Percentiles rank a stretch among this genome's conserved stretches.
Conservation (phyloP, 2,113 vertebrate species). For the Percopsis transmontana region DNA sequence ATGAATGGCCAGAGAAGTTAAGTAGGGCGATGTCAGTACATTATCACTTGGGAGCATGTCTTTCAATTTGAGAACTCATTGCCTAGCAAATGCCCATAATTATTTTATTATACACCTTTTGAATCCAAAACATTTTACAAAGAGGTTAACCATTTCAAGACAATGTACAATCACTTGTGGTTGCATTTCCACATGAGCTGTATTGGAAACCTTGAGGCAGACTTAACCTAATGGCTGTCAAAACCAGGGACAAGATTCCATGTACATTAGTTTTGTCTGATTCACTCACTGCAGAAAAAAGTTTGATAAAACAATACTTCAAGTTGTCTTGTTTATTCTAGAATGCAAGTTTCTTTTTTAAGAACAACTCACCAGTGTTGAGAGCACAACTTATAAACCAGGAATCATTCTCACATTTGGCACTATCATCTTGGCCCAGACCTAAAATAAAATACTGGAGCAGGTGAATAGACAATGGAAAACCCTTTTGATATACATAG, state of each 20-base stretch:
- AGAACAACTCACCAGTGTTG: conserved; percentile 8
- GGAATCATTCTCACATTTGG: conserved; percentile 59
- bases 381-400: conserved; percentile 10
- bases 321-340: conserved; percentile 17
- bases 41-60: background rate
- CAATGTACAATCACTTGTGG: conserved; percentile 24
- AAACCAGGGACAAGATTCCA: conserved; percentile 1
- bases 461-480: conserved; percentile 16
- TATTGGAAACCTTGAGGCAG: conserved; percentile 12
- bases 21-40: no score
- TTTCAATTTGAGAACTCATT: background rate
- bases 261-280: background rate
- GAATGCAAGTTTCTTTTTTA: conserved; percentile 31
- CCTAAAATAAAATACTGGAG: conserved; percentile 44
- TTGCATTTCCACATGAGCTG: conserved; percentile 4
- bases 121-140: conserved; percentile 17
- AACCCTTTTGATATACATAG: background rate
- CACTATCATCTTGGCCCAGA: conserved; percentile 52
- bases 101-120: no score
- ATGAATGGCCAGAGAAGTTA: background rate
- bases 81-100: background rate
- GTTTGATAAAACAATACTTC: background rate
- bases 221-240: conserved; percentile 1
- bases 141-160: conserved; percentile 22
- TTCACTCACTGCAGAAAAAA: background rate